Percentiles rank a stretch among this genome's conserved stretches.
phyloP scores from a whole-genome alignment of 2,888 invertebrate genomes.

The Oscheius myriophilus region DNA sequence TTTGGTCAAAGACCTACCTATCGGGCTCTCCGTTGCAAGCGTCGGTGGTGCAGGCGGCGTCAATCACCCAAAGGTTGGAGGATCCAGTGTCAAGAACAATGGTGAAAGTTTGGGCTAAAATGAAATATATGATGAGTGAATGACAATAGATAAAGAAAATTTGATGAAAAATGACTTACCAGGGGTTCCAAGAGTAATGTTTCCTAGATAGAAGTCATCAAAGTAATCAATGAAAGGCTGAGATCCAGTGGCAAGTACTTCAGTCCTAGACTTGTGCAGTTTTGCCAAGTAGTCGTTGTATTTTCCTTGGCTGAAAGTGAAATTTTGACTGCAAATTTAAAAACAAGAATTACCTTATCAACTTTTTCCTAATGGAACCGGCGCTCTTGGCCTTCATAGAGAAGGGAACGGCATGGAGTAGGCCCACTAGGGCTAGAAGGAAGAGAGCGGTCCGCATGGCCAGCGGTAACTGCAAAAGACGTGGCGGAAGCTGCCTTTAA shows the following conservation, averaged over 20 bases:
- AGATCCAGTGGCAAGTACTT: conserved; percentile 41
- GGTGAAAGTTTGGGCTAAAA: conserved; percentile 54
- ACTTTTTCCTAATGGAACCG: conserved; percentile 43
- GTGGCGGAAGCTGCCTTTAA: too few relatives aligned
- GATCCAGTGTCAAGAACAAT: conserved; percentile 63
- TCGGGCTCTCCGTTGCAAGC: conserved; percentile 56
- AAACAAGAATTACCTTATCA: conserved; percentile 36
- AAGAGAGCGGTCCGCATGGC: conserved; percentile 45
- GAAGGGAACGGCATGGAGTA: conserved; percentile 43
- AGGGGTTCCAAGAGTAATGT: conserved; percentile 64
- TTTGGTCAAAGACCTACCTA: background rate
- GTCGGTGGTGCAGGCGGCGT: conserved; percentile 54
- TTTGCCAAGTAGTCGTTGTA: conserved; percentile 32
- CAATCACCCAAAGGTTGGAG: conserved; percentile 64
- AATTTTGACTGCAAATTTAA: too few relatives aligned
- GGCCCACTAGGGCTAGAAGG: conserved; percentile 55
- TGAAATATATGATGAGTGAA: background rate
- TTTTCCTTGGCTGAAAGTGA: conserved; percentile 32
- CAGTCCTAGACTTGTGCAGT: conserved; percentile 29
- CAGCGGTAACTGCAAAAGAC: conserved; percentile 10
- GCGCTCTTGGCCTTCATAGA: conserved; percentile 40
- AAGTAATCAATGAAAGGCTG: conserved; percentile 60
- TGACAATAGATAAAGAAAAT: too few relatives aligned
- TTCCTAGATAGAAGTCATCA: conserved; percentile 67
- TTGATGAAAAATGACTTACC: background rate